Percentiles rank a stretch among this genome's conserved stretches.
Conservation (phyloP, 1,140 invertebrate species). For the Temnothorax longispinosus region DNA sequence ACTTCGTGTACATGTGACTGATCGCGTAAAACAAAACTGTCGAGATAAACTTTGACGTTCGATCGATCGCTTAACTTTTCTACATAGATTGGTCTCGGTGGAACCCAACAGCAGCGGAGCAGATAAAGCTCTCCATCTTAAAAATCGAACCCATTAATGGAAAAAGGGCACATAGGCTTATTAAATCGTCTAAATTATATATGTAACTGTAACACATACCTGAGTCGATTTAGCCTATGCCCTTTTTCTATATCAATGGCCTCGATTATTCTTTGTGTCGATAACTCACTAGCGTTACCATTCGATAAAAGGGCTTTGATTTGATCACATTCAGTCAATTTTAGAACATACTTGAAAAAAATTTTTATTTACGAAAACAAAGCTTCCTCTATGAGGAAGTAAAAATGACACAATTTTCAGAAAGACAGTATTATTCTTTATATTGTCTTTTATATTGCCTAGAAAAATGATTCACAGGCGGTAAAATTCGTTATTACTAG, state of each 20-base stretch:
- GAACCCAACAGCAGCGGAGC: background rate
- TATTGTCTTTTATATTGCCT: background rate
- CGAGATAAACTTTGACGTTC: background rate
- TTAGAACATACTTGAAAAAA: background rate
- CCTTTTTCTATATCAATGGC: no score
- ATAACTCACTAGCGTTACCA: background rate
- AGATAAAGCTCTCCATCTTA: background rate
- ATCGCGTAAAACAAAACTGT: no score
- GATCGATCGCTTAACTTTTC: background rate
- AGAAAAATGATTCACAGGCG: background rate
- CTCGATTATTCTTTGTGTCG: background rate
- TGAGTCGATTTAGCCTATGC: no score
- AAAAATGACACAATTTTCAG: background rate
- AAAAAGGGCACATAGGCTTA: no score
- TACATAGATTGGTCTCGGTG: background rate
- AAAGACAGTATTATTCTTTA: background rate
- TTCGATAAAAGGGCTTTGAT: background rate
- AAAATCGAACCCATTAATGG: background rate
- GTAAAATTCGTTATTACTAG: constrained; percentile 32
- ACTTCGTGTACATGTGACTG: no score
- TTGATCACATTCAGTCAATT: background rate
- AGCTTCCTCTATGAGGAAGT: no score
- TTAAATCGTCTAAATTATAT: no score
- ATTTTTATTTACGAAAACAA: no score
- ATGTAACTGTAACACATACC: no score